Percentiles rank a stretch among this genome's conserved stretches.
phyloP scores from a whole-genome alignment of 2,888 invertebrate species.

The Pachycephus smyrnensis region DNA sequence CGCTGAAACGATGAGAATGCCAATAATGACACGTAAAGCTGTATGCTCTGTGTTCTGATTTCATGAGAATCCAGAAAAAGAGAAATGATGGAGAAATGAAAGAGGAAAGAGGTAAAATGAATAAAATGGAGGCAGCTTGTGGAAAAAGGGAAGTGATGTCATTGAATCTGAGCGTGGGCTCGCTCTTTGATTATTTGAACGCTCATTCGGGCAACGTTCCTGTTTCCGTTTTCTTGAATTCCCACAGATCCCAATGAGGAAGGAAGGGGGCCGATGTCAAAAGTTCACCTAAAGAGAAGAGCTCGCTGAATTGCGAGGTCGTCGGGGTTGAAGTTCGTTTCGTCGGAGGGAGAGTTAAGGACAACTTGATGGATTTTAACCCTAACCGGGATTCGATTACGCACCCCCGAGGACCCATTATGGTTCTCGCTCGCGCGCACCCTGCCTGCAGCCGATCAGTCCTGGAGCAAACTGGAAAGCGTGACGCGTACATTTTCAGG shows the following conservation, averaged over 20 bases:
- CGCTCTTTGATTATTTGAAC: background rate
- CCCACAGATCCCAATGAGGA: background rate
- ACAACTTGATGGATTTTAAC: constrained; percentile 60
- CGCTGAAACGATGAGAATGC: too few relatives aligned
- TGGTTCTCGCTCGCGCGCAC: constrained; percentile 48
- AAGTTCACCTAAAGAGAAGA: background rate
- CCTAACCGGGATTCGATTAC: constrained; percentile 60
- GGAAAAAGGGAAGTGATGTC: too few relatives aligned
- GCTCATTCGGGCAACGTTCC: background rate
- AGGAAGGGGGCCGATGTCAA: background rate
- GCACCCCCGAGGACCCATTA: constrained; percentile 60
- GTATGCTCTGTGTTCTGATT: too few relatives aligned
- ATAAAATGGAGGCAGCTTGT: too few relatives aligned
- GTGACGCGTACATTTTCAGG: constrained; percentile 55
- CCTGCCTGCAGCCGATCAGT: background rate
- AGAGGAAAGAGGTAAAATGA: too few relatives aligned
- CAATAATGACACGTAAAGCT: too few relatives aligned
- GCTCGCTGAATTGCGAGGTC: too few relatives aligned
- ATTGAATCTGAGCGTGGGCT: background rate
- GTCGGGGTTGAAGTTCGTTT: too few relatives aligned
- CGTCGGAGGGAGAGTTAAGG: constrained; percentile 29
- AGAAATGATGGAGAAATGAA: too few relatives aligned
- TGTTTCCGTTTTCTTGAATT: too few relatives aligned
- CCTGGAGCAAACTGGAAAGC: background rate
- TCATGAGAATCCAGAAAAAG: too few relatives aligned